Evolutionary conservation across 2,113 vertebrate genomes (phyloP).

Genomic region (Falco punctatus): DNA sequence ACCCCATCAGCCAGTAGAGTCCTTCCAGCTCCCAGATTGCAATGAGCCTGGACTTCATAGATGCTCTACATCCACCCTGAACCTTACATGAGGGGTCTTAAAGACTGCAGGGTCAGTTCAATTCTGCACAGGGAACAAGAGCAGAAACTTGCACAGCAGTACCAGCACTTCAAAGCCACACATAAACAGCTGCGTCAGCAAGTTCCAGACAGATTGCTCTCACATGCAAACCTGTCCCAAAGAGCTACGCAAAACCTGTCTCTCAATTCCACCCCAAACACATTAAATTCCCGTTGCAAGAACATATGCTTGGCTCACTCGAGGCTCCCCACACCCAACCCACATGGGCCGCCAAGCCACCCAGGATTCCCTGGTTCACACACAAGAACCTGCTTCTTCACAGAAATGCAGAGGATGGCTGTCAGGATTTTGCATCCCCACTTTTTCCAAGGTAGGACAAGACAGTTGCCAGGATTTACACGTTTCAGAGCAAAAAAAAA

Average conservation of each 20-base stretch:
- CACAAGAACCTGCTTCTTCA: background rate
- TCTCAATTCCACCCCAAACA: conserved; percentile 27
- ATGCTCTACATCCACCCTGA: background rate
- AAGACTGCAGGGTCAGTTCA: background rate
- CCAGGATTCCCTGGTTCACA: background rate
- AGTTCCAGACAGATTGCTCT: conserved; percentile 22
- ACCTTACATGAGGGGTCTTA: background rate
- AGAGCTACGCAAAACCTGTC: conserved; percentile 28
- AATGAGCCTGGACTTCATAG: accelerated
- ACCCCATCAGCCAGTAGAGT: background rate
- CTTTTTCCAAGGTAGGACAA: background rate
- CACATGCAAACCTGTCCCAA: conserved; percentile 40
- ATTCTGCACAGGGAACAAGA: background rate
- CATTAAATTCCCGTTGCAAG: conserved; percentile 12
- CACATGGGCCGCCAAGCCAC: background rate
- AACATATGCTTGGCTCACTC: background rate
- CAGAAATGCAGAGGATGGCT: background rate
- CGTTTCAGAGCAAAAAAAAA: background rate
- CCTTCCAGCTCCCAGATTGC: background rate
- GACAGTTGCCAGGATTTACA: background rate
- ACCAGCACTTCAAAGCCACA: background rate
- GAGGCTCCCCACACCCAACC: background rate
- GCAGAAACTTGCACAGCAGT: background rate
- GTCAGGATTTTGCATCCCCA: accelerated
- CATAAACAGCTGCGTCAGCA: background rate